Base-by-base conservation (phyloP, 1,140 invertebrate genomes). In the Tetramorium alpestre region DNA sequence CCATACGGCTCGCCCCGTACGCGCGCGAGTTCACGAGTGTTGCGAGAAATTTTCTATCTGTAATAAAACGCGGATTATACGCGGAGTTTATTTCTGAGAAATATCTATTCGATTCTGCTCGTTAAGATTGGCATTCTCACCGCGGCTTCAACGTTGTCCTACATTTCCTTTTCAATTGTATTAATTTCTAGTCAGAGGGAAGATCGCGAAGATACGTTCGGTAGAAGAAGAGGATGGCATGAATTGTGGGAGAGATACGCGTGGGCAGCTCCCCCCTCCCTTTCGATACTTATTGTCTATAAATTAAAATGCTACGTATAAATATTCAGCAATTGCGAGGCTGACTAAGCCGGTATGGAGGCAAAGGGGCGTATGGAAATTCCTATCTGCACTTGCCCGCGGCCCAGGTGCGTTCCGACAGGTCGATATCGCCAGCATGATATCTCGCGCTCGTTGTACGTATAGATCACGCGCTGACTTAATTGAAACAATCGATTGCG, bases 281-380 rank as follows among this genome's bases (percentile, higher is more conserved):
- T n/a, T 33, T 47, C 64, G 44, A 54, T 65, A 54, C 64, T 90
- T 88, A 89, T 92, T 91, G 91, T 92, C 88, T 81, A 67, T 88
- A 82, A 75, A 89, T 70, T 78, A 69, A 58, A 87, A 85, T 87
- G 84, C 60, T 58, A 56, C 54, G 60, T 91, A 91, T 91, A 88
- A 92, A 91, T 92, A 91, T 92, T 91, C 90, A 91, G 88, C 73
- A 87, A 88, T 87, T 88, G 86, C 80, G 76, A 47, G 49, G 54
- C 28, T 67, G 47, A 69, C 22, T 25, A 69, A 33, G 16, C 18
- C 54, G 47, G 38, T 10, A 28, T 28, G 41, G 22, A 69, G 69
- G 44, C 54, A 73, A 64, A 7, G 8, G 41, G 33, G 11, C 82
- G 82, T 86, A 77, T 90, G 84, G 77, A 86, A 89, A 90, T 90